These are phyloP conservation scores for Maccullochella peelii DNA, from an alignment of 2,113 vertebrate species.

Conservation along the genomic window DNA sequence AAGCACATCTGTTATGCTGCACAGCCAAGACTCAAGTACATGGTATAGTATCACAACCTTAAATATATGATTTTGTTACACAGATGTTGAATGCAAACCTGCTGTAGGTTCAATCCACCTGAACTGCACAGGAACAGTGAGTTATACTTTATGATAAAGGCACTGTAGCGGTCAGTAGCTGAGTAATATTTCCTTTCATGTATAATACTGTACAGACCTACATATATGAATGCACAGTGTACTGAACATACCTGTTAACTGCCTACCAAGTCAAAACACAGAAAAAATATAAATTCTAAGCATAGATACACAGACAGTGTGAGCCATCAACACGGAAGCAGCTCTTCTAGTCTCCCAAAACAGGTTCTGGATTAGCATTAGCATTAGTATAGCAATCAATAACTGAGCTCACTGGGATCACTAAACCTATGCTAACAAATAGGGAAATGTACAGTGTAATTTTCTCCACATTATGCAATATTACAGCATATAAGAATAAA, in stretches of 20 bases:
- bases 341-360: not conserved
- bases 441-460: not conserved
- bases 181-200: not conserved
- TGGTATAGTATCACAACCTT: constrained; percentile 2
- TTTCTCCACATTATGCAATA: constrained; percentile 7
- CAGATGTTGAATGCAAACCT: constrained; percentile 14
- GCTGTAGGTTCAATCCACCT: not conserved
- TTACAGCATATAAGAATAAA: constrained; percentile 37
- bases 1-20: constrained; percentile 22
- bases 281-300: not conserved
- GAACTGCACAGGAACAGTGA: constrained; percentile 13
- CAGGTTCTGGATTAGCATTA: constrained; percentile 29
- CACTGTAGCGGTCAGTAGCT: constrained; percentile 45
- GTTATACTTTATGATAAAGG: constrained; percentile 32
- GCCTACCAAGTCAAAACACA: not conserved
- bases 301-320: not conserved
- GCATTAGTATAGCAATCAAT: constrained; percentile 14
- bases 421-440: constrained; percentile 4
- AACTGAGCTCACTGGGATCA: not conserved
- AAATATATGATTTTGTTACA: not conserved
- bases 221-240: not conserved
- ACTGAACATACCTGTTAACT: constrained; percentile 1
- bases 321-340: not conserved
- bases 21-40: constrained; percentile 5
- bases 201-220: not conserved